Conservation (phyloP, 2,113 vertebrate species). For the Microcebus lehilahytsara region DNA sequence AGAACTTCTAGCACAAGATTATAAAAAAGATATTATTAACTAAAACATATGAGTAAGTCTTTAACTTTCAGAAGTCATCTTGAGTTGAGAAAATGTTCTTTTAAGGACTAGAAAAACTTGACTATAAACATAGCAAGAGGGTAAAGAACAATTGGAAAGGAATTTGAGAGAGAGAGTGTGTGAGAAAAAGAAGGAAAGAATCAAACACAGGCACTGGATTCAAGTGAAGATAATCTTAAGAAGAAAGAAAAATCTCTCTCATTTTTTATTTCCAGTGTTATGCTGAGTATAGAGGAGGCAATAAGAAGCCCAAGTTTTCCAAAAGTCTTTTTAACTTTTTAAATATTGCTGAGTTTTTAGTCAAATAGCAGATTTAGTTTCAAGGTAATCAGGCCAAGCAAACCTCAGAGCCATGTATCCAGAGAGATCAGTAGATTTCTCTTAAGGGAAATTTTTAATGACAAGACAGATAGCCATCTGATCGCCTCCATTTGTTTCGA, state of each 20-base stretch:
- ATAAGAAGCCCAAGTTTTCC: background rate
- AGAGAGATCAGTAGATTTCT: conserved; percentile 62
- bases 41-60: background rate
- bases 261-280: background rate
- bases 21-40: background rate
- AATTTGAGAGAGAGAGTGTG: rapidly evolving
- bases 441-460: conserved; percentile 69
- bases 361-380: background rate
- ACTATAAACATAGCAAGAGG: background rate
- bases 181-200: background rate
- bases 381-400: conserved; percentile 58
- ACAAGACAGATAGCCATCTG: conserved; percentile 68
- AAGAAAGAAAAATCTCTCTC: background rate
- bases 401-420: conserved; percentile 20
- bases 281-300: background rate
- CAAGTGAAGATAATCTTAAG: background rate
- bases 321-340: background rate
- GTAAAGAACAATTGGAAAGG: background rate
- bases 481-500: conserved; percentile 72
- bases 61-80: background rate
- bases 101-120: background rate
- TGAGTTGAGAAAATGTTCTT: background rate
- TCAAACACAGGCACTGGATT: background rate
- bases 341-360: background rate
- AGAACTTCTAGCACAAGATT: background rate